Conservation (phyloP, 2,797 vertebrate genomes). For the Clangula hyemalis region DNA sequence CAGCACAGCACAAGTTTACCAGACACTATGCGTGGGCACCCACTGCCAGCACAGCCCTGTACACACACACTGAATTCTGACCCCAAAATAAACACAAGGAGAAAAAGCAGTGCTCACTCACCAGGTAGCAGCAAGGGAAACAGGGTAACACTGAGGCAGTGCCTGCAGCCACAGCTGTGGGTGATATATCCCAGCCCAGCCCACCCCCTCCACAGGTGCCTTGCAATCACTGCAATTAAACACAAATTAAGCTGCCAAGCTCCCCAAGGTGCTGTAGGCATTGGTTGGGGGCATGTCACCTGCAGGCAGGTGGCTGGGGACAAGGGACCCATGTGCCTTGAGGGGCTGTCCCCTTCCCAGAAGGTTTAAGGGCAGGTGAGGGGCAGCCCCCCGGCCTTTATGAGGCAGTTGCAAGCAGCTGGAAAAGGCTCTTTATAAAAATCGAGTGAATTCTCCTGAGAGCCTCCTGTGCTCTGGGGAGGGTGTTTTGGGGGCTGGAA, state of each 20-base stretch:
- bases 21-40: accelerated
- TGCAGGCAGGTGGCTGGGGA: no score
- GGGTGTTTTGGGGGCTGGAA: neutral
- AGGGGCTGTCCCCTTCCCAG: neutral
- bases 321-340: no score
- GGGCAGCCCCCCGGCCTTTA: neutral
- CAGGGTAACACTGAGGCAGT: neutral
- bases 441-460: neutral
- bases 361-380: no score
- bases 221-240: neutral
- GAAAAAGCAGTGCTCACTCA: neutral
- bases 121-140: neutral
- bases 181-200: neutral
- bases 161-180: neutral
- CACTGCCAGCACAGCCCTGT: no score
- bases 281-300: no score
- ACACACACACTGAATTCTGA: no score
- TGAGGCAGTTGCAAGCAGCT: neutral
- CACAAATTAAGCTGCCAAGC: neutral
- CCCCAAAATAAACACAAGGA: no score
- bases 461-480: neutral
- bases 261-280: neutral
- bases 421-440: neutral
- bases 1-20: no score
- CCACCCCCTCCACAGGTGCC: neutral